These are phyloP conservation scores for Dinocampus coccinellae DNA, from an alignment of 2,888 invertebrate genomes.

Conservation along the genomic window DNA sequence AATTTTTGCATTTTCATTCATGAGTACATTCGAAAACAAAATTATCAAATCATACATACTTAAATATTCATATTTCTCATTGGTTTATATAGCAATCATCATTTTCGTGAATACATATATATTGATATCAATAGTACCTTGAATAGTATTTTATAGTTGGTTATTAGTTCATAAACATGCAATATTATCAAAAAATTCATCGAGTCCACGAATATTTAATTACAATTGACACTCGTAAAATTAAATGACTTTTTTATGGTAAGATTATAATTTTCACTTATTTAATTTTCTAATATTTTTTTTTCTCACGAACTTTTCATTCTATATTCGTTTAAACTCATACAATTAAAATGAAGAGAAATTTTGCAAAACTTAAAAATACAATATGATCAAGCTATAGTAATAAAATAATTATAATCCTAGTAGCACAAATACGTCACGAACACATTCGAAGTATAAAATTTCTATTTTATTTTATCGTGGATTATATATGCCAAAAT, in stretches of 20 bases:
- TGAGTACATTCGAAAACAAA: neutral
- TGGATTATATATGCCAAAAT: neutral
- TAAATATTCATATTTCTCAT: no score
- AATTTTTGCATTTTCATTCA: slow-evolving; percentile 27
- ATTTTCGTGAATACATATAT: neutral
- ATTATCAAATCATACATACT: neutral
- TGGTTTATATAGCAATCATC: no score
- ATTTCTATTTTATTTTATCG: neutral
- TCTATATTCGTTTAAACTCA: neutral
- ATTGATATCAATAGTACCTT: no score
- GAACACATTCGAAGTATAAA: slow-evolving; percentile 21
- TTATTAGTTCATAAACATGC: no score
- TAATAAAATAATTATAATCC: slow-evolving; percentile 5
- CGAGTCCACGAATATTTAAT: no score
- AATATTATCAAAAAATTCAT: no score
- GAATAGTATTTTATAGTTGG: no score
- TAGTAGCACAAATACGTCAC: slow-evolving; percentile 48
- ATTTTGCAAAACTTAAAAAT: neutral
- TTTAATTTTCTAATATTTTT: no score
- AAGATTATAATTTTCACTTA: no score
- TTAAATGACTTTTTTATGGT: no score
- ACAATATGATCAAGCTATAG: neutral
- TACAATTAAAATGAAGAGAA: neutral
- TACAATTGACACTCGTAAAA: no score
- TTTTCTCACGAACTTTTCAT: neutral